These are phyloP conservation scores for Chlorodrepanis virens DNA, from an alignment of 2,113 vertebrate genomes.

Conservation along the genomic window DNA sequence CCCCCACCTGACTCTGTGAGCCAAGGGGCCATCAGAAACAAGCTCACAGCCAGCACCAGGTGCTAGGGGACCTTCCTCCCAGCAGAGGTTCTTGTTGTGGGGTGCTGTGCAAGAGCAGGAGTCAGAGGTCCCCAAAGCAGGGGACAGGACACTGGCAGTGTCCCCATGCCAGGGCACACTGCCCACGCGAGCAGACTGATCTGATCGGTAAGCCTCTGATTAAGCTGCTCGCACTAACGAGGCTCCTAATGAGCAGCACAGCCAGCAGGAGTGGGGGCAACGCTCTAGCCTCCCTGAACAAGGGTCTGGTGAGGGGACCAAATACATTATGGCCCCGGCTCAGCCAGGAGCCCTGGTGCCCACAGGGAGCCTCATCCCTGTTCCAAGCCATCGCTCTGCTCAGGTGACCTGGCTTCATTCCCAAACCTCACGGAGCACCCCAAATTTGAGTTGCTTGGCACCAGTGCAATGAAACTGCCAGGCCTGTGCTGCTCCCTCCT, in stretches of 20 bases:
- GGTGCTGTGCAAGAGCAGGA: not conserved
- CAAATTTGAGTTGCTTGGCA: not conserved
- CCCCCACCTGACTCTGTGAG: not conserved
- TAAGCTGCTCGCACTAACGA: constrained; percentile 13
- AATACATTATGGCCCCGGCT: accelerated
- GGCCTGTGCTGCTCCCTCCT: not conserved
- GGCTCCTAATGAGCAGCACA: constrained; percentile 16
- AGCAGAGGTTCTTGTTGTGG: not conserved
- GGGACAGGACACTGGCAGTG: not conserved
- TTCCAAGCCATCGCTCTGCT: not conserved
- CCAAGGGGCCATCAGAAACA: not conserved
- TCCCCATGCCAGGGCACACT: not conserved
- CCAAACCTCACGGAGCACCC: not conserved
- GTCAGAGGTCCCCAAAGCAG: not conserved
- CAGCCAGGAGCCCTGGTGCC: not conserved
- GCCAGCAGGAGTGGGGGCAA: not conserved
- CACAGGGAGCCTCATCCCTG: not conserved
- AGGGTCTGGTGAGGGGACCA: not conserved
- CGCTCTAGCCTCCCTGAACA: not conserved
- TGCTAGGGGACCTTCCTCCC: not conserved
- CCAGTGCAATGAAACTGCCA: accelerated
- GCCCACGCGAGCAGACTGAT: constrained; percentile 18
- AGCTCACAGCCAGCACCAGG: not conserved
- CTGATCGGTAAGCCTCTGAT: not conserved
- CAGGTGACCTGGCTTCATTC: not conserved